A percentile compares a stretch with the other conserved stretches of the same genome.
Evolutionary conservation across 2,888 invertebrate genomes (phyloP).

Genomic region (Carpatolechia fugitivella): DNA sequence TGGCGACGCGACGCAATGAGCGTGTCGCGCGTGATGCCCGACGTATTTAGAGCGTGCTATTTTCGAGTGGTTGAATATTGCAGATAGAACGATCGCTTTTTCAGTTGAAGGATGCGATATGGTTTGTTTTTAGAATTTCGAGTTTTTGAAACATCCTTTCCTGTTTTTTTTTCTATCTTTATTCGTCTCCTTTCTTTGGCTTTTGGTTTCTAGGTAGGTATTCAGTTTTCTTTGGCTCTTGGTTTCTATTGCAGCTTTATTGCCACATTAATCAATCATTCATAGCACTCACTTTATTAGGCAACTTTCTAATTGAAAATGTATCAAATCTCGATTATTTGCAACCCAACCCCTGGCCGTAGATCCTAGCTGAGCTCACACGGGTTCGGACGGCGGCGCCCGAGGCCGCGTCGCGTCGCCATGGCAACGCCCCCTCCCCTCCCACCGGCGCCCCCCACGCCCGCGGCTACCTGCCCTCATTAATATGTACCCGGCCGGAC

Average conservation of each 20-base stretch:
- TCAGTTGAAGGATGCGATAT: too few relatives aligned
- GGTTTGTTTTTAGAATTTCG: too few relatives aligned
- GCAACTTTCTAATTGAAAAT: neutral
- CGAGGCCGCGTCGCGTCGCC: slow-evolving; percentile 72
- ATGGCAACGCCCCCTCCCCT: slow-evolving; percentile 48
- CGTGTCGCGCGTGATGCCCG: slow-evolving; percentile 9
- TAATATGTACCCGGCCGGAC: slow-evolving; percentile 73
- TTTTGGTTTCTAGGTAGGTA: too few relatives aligned
- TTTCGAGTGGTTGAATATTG: neutral
- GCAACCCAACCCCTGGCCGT: neutral
- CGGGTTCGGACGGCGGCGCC: too few relatives aligned
- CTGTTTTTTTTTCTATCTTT: too few relatives aligned
- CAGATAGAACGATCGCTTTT: neutral
- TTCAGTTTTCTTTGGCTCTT: too few relatives aligned
- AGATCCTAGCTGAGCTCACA: slow-evolving; percentile 47
- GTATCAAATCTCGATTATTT: slow-evolving; percentile 2
- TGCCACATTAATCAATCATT: too few relatives aligned
- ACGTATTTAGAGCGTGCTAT: neutral
- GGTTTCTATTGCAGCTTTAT: too few relatives aligned
- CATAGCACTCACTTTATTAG: neutral
- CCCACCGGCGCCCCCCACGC: slow-evolving; percentile 17
- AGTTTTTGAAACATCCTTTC: too few relatives aligned
- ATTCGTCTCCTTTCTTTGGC: too few relatives aligned
- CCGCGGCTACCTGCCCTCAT: slow-evolving; percentile 61
- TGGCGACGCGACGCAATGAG: too few relatives aligned